A percentile compares a stretch with the other conserved stretches of the same genome.
Conservation (phyloP, 2,797 vertebrate genomes). For the Gymnoscopelus braueri region DNA sequence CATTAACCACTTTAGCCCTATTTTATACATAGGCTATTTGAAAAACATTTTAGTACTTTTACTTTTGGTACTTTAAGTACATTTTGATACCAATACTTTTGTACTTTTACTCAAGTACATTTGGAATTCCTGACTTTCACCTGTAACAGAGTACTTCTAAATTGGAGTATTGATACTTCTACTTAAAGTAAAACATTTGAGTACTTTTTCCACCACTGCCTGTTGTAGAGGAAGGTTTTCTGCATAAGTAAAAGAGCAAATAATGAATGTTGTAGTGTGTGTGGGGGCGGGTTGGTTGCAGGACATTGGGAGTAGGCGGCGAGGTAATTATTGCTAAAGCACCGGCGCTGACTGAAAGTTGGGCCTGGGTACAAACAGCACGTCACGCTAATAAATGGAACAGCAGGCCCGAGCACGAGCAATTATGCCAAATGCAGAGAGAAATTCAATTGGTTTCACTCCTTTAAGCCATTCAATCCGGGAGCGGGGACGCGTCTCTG, state of each 20-base stretch:
- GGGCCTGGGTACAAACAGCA: conserved; percentile 43
- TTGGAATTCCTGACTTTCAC: too few species aligned
- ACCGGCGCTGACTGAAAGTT: conserved; percentile 16
- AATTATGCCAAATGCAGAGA: conserved; percentile 61
- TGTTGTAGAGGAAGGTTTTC: conserved; percentile 30
- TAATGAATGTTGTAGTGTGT: conserved; percentile 43
- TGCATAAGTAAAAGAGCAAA: conserved; percentile 35
- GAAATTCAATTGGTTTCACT: conserved; percentile 46
- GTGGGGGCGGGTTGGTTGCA: conserved; percentile 4
- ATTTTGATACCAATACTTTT: too few species aligned
- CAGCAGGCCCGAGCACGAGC: conserved; percentile 36
- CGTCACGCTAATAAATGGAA: conserved; percentile 56
- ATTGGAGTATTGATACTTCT: too few species aligned
- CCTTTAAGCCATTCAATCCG: background rate
- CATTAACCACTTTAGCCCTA: too few species aligned
- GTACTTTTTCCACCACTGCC: too few species aligned
- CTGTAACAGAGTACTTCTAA: too few species aligned
- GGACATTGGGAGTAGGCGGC: conserved; percentile 8
- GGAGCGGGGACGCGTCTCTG: too few species aligned
- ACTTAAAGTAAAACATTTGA: too few species aligned
- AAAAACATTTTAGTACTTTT: too few species aligned
- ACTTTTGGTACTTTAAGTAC: too few species aligned
- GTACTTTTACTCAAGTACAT: too few species aligned
- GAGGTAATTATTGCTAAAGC: conserved; percentile 46
- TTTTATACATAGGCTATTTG: too few species aligned